Base-by-base conservation (phyloP, 2,888 invertebrate species). In the Nomada fabriciana region DNA sequence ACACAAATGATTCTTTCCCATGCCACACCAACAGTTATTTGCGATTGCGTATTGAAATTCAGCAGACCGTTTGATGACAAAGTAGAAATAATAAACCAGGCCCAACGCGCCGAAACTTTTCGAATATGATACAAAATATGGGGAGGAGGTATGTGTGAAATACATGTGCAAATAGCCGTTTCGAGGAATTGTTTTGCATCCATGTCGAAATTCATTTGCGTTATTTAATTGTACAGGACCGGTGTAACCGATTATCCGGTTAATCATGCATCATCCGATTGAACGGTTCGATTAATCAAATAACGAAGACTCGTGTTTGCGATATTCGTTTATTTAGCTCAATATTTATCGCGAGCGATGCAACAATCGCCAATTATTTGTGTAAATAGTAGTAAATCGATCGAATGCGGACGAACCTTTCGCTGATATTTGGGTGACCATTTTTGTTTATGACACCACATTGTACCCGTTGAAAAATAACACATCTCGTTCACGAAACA, bases 231-330 rank as follows among this genome's bases (percentile, higher is more conserved):
- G 80, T 61, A 76, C 65, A 61, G 70, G 61, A 63, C 63, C 77
- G 61, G 75, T 76, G 87, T 84, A 85, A 87, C 70, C 85, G 89
- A 89, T 89, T 87, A 87, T 89, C 85, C 76, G 79, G 76, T 86
- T 84, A 80, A 78, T 87, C 88, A 78, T 87, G 85, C 75, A 76
- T 81, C 87, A 83, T 81, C 85, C 83, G 73, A 85, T 83, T 85
- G 89, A 83, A 85, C 80, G 87, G 77, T 73, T 79, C 87, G 77
- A 85, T 87, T 84, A 86, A 88, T 89, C 83, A 80, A 85, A 80
- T 87, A 87, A 87, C 86, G 72, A 79, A 85, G 74, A 72, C 20
- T 57, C 68, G 59, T 61, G 85, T 82, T 87, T 86, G 84, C 89
- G 77, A 80, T 84, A 86, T 80, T 80, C 82, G 82, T 89, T 85